Evolutionary conservation across 2,888 invertebrate species (phyloP).

Genomic region (Ferrisia virgata): DNA sequence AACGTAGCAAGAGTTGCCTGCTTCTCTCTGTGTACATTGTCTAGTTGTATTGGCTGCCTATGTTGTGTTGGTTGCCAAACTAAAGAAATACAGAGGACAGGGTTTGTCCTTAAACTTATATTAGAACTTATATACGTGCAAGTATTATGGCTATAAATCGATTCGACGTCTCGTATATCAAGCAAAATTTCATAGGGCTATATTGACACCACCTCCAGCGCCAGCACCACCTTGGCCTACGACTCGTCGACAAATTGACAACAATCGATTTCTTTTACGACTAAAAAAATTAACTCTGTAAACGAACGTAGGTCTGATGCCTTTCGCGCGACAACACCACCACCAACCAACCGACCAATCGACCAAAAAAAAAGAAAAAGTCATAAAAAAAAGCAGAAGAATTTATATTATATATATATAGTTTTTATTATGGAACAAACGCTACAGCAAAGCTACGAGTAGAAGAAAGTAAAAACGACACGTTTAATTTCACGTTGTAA

Average conservation of each 20-base stretch:
- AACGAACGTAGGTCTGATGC: neutral
- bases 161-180: neutral
- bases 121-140: neutral
- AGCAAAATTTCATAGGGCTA: neutral
- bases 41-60: no score
- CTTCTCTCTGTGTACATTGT: neutral
- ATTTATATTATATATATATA: neutral
- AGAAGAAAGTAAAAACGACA: conserved; percentile 24
- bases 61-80: no score
- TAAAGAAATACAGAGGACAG: no score
- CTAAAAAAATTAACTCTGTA: neutral
- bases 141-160: no score
- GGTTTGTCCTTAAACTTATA: neutral
- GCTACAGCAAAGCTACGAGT: neutral
- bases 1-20: neutral
- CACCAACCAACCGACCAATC: no score
- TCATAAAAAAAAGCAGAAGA: neutral
- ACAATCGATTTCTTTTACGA: conserved; percentile 12
- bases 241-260: conserved; percentile 10
- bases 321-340: neutral
- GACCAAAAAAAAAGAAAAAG: neutral
- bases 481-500: conserved; percentile 13
- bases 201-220: no score
- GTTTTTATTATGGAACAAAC: neutral
- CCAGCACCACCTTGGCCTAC: no score